Base-by-base conservation (phyloP, 2,797 vertebrate species). In the Lacerta bilineata region DNA sequence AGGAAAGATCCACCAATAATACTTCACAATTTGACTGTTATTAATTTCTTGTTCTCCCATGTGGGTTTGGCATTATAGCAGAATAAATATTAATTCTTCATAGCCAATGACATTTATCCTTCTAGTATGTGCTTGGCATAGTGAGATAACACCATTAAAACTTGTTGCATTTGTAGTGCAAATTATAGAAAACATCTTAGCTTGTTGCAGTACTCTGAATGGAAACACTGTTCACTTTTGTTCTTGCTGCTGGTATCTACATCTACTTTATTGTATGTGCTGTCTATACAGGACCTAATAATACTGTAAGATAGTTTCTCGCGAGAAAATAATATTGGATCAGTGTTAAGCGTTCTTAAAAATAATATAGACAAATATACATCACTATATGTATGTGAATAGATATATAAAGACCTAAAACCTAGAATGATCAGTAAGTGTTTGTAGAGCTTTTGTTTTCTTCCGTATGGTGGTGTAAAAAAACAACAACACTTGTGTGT, bases 81-180 rank as follows among this genome's bases (percentile, higher is more conserved):
- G 94, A 89, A 79, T 55, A 83, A 50, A 10, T 8, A 27, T 87
- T 90, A 0, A 43, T 89, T 90, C 91, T 59, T 66, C 20, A 25
- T 64, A 41, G 64, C 80, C 84, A 29, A 18, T 25, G 4, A 0
- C 15, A 29, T 89, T 4, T 87, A 91, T 87, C 77, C 86, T 0
- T 86, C 33, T 27, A 0, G 0, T 2, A 77, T 84, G 3, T 81
- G 87, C 41, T 36, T 83, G 59, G 80, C 33, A 10, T 27, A 86
- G 17, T 77, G 15, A 11, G 80, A 71, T 27, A 33, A 64, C 64
- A 5, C 2, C 69, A 85, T 90, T 89, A 80, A 76, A 72, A 80
- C 87, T 64, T 83, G 15, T 91, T 92, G 43, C 18, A 46, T 87
- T 87, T 92, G 87, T 2, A 39, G 64, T 55, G 82, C 83, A 88